Conservation (phyloP, 2,888 invertebrate genomes). For the Drosophila tanythrix region DNA sequence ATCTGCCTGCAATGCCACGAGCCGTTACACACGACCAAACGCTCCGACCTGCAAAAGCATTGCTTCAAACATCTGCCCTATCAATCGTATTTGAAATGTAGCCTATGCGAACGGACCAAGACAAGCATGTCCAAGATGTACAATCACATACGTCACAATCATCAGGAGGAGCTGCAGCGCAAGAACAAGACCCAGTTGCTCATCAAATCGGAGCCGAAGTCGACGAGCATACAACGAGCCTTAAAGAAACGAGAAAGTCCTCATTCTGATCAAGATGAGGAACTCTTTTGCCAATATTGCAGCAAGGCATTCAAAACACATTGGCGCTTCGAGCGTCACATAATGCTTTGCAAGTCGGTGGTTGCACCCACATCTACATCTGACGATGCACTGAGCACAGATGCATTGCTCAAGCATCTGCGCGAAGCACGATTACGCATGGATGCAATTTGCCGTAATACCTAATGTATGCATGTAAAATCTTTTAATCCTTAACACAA, state of each 20-base stretch:
- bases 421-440: constrained; percentile 55
- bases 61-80: constrained; percentile 80
- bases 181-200: constrained; percentile 59
- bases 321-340: constrained; percentile 58
- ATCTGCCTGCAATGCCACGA: constrained; percentile 73
- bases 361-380: not conserved
- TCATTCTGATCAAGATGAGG: constrained; percentile 20
- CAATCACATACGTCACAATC: constrained; percentile 76
- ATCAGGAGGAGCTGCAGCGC: constrained; percentile 59
- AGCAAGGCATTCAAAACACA: constrained; percentile 60
- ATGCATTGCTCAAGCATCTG: constrained; percentile 50
- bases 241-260: not conserved
- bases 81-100: constrained; percentile 79
- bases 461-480: not conserved
- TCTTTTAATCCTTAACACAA: not conserved
- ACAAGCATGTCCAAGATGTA: constrained; percentile 80
- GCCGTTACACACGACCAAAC: constrained; percentile 61
- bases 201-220: constrained; percentile 63
- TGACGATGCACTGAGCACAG: constrained; percentile 16
- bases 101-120: constrained; percentile 76
- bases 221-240: constrained; percentile 15
- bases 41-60: constrained; percentile 75
- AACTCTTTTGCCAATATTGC: constrained; percentile 62
- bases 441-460: constrained; percentile 32
- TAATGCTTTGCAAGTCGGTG: constrained; percentile 24